Percentiles rank a stretch among this genome's conserved stretches.
These are phyloP conservation scores for Macheiramphus alcinus DNA, from an alignment of 2,113 vertebrate genomes.

Conservation along the genomic window DNA sequence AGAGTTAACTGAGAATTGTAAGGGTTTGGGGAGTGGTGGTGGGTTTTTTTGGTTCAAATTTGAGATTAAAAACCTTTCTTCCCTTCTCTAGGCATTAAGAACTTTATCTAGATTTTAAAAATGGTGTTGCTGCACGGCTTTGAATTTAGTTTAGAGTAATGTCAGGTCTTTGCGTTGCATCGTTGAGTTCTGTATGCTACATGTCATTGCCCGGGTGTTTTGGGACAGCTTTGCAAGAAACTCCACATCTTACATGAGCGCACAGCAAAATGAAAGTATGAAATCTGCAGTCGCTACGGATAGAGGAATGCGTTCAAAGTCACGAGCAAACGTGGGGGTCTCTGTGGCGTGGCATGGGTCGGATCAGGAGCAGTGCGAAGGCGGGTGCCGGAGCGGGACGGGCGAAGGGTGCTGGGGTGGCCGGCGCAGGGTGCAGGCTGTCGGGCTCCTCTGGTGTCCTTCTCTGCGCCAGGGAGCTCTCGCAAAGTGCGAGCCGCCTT, in stretches of 20 bases:
- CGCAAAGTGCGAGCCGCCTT: background rate
- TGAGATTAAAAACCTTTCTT: background rate
- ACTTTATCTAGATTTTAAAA: background rate
- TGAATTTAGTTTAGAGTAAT: background rate
- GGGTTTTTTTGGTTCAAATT: background rate
- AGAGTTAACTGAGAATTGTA: background rate
- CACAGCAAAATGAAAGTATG: background rate
- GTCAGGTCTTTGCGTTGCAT: background rate
- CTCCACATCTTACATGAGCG: fast-evolving
- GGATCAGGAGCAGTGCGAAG: fast-evolving
- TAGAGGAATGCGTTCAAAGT: background rate
- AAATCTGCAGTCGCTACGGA: fast-evolving
- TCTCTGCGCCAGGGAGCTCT: background rate
- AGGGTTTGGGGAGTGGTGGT: background rate
- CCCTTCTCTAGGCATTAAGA: background rate
- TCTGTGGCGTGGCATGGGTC: fast-evolving
- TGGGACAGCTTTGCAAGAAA: background rate
- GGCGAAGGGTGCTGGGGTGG: fast-evolving
- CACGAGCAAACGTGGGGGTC: fast-evolving
- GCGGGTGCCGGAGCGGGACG: fast-evolving
- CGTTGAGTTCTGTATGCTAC: background rate
- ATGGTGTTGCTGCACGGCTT: background rate
- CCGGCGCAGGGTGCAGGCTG: fast-evolving
- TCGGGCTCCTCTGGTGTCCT: no score
- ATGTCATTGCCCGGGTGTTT: background rate